Evolutionary conservation across 2,888 invertebrate genomes (phyloP), one percentile per base, ranked within the genome.

Genomic region (Nysson spinosus): DNA sequence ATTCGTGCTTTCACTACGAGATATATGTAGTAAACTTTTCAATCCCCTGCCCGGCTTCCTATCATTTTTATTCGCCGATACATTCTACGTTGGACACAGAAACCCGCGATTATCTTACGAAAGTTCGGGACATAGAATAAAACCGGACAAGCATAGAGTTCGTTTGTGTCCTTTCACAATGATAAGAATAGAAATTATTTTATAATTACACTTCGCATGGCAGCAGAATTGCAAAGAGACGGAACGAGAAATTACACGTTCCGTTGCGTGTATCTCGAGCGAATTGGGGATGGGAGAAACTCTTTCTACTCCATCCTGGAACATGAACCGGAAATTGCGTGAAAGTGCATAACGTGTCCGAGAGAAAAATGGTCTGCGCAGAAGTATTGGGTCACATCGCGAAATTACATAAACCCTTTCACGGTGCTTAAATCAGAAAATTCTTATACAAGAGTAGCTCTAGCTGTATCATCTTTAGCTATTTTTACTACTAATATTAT

Each of bases 351-450:
- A 50, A 50, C 37, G 26, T 2, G 39, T 17, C 20, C 26, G 20
- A 7, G 28, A 50, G 50, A 50, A 39, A 39, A 50, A 39, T 28
- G 14, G 17, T 17, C 30, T 26, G 39, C 34, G 28, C 11, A 35
- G 50, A 39, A 50, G 39, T 50, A 39, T 50, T 39, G 50, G 28
- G 50, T 39, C 39, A 50, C 39, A 39, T 39, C 14, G 6, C 24
- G 22, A 34, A 24, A 34, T 47, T 47, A 35, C 47, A 35, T 34
- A 47, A 47, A 47, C 6, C 35, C 35, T 35, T 22, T 47, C 14
- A 34, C 24, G 35, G 14, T 35, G 22, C 22, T 16, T 17, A 22
- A 16, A 35, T 47, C 24, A 17, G 32, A 47, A 16, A 35, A 24
- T 14, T 35, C 24, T 19, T 39, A 16, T 17, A 3, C 4, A 35